Conservation (phyloP, 2,113 vertebrate species). For the Antechinus flavipes region DNA sequence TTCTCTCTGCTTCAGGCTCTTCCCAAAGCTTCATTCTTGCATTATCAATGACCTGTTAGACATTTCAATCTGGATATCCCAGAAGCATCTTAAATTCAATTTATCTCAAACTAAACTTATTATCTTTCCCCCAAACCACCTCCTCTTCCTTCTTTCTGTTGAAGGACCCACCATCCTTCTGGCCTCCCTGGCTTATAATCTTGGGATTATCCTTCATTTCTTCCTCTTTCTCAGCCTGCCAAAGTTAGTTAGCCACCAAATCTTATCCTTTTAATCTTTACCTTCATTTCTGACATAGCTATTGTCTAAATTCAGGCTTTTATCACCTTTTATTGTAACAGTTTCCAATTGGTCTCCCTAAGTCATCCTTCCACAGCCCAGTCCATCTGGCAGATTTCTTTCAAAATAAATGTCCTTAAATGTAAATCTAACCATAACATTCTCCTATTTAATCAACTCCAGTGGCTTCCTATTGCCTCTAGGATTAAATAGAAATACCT, state of each 20-base stretch:
- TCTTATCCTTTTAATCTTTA: neutral
- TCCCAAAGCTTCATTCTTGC: neutral
- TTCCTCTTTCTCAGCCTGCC: neutral
- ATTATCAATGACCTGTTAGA: neutral
- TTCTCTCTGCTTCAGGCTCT: neutral
- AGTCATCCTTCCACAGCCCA: neutral
- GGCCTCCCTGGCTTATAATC: neutral
- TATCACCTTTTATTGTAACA: neutral
- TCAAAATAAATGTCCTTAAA: neutral
- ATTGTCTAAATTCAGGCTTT: neutral
- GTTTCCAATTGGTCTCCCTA: neutral
- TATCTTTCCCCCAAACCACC: neutral
- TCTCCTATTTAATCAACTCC: neutral
- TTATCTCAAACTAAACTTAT: neutral
- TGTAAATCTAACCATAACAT: neutral
- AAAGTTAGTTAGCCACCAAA: neutral
- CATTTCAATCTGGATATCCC: neutral
- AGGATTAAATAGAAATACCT: neutral
- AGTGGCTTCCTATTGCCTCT: neutral
- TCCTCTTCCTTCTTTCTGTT: neutral
- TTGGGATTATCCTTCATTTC: neutral
- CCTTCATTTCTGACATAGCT: neutral
- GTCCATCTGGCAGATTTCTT: neutral
- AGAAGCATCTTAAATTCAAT: neutral
- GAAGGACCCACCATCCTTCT: neutral